Evolutionary conservation across 2,797 vertebrate species (phyloP).

Genomic region (Myotis planiceps): DNA sequence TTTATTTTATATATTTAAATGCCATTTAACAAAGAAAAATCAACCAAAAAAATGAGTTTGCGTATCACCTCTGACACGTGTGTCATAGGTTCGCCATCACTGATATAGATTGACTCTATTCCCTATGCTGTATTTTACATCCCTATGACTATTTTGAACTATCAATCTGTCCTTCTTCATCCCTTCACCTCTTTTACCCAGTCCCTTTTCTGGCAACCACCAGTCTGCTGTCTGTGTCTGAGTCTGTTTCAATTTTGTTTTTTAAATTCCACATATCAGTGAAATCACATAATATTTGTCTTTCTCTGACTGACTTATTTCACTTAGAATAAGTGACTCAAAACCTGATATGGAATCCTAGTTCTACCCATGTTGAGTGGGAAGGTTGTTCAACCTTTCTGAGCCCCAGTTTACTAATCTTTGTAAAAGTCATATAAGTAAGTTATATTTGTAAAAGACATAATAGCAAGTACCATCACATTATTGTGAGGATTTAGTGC

Average conservation of each 20-base stretch:
- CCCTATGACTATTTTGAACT: background rate
- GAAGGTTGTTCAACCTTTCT: background rate
- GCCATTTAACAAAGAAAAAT: too few species aligned
- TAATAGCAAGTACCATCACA: background rate
- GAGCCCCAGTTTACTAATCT: background rate
- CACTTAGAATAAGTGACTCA: background rate
- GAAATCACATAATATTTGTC: background rate
- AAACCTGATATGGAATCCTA: background rate
- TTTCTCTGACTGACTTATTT: background rate
- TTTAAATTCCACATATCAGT: background rate
- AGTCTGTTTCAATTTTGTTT: background rate
- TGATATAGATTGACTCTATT: background rate
- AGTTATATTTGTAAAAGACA: background rate
- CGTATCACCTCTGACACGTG: too few species aligned
- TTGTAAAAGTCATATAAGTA: background rate
- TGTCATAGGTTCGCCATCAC: too few species aligned
- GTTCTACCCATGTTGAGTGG: background rate
- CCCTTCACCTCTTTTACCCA: background rate
- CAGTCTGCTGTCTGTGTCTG: background rate
- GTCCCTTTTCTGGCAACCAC: background rate
- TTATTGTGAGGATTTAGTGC: background rate
- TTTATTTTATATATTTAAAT: too few species aligned
- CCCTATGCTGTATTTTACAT: background rate
- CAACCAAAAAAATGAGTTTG: too few species aligned
- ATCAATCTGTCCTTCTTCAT: background rate